Percentiles rank a stretch among this genome's conserved stretches.
Conservation (phyloP, 2,888 invertebrate genomes). For the Catocala sponsa region DNA sequence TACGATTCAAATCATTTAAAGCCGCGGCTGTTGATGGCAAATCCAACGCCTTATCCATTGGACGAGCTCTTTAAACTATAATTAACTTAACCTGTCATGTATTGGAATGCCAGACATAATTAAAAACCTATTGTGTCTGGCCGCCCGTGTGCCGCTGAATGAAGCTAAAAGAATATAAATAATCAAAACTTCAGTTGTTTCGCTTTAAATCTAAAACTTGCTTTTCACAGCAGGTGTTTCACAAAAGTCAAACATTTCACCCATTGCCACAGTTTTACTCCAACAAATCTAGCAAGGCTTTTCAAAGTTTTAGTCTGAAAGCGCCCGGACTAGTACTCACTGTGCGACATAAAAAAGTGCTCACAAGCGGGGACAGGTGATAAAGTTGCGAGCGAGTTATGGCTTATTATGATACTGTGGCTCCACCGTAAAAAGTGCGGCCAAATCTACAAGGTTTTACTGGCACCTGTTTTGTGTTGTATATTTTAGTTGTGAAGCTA, state of each 20-base stretch:
- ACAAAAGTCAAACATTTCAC: conserved; percentile 1
- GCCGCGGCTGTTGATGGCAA: too few relatives aligned
- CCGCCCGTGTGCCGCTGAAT: too few relatives aligned
- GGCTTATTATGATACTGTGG: conserved; percentile 27
- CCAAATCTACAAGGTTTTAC: conserved; percentile 11
- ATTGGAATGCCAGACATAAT: too few relatives aligned
- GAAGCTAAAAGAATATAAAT: too few relatives aligned
- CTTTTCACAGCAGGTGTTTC: not conserved
- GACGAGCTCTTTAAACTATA: too few relatives aligned
- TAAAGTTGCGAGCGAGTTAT: conserved; percentile 38
- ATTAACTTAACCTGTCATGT: too few relatives aligned
- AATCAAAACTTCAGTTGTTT: too few relatives aligned
- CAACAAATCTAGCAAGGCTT: not conserved
- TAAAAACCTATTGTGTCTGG: too few relatives aligned
- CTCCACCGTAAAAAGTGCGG: conserved; percentile 28
- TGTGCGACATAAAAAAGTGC: conserved; percentile 13
- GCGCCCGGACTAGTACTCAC: conserved; percentile 1
- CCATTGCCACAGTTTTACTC: not conserved
- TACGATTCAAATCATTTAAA: too few relatives aligned
- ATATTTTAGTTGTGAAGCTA: not conserved
- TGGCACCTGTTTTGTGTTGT: not conserved
- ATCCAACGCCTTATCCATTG: too few relatives aligned
- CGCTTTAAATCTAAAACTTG: not conserved
- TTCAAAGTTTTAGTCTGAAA: conserved; percentile 12
- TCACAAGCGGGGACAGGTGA: conserved; percentile 18